Evolutionary conservation across 2,113 vertebrate genomes (phyloP).

Genomic region (Octodon degus): DNA sequence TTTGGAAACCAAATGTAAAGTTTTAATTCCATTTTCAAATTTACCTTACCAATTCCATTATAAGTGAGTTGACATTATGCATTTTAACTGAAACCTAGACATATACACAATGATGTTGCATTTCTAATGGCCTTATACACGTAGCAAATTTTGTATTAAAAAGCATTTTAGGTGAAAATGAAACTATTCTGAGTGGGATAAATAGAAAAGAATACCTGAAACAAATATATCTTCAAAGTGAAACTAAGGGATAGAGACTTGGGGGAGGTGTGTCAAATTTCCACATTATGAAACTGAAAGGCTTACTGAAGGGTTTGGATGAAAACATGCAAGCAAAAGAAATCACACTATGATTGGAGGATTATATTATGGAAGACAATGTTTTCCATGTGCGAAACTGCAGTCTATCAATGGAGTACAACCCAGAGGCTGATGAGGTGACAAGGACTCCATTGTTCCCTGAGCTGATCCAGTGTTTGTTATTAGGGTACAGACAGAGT

Average conservation of each 20-base stretch:
- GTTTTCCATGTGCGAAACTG: rapidly evolving
- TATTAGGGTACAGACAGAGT: rapidly evolving
- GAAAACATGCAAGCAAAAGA: not conserved
- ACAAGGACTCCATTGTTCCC: rapidly evolving
- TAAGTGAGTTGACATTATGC: too few relatives aligned
- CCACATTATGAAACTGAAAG: rapidly evolving
- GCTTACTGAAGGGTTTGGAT: too few relatives aligned
- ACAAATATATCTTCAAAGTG: not conserved
- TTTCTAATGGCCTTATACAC: not conserved
- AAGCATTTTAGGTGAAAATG: not conserved
- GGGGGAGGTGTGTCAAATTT: too few relatives aligned
- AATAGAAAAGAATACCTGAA: too few relatives aligned
- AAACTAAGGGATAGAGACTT: not conserved
- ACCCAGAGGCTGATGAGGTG: rapidly evolving
- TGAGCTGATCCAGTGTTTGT: rapidly evolving
- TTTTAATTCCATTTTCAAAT: not conserved
- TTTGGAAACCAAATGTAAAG: not conserved
- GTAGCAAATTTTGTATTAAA: not conserved
- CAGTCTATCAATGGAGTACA: rapidly evolving
- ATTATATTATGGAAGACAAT: rapidly evolving
- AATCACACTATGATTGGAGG: rapidly evolving
- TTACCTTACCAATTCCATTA: not conserved
- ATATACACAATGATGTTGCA: not conserved
- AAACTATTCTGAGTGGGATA: not conserved
- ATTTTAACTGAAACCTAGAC: not conserved